Evolutionary conservation across 2,797 vertebrate genomes (phyloP).

Genomic region (Delichon dasypus): DNA sequence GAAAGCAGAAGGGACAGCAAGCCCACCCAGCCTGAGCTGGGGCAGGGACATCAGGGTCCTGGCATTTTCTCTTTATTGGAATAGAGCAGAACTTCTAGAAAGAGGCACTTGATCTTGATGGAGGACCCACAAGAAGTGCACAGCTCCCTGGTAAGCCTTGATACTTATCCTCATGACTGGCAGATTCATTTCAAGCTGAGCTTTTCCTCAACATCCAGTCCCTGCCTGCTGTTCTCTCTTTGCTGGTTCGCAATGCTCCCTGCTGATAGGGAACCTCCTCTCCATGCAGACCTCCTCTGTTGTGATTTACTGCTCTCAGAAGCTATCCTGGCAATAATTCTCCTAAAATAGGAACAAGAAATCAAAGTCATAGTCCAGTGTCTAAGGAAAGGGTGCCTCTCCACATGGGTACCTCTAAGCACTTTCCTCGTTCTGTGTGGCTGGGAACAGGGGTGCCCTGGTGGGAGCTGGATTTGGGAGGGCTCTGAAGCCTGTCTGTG

Average conservation of each 20-base stretch:
- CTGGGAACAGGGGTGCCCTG: neutral
- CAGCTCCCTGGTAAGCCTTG: conserved; percentile 8
- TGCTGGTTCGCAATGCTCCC: neutral
- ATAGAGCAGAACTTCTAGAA: neutral
- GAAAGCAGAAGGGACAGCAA: neutral
- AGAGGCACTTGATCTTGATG: neutral
- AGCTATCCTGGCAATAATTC: neutral
- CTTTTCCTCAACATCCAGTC: neutral
- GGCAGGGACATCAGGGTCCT: neutral
- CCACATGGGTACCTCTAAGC: neutral
- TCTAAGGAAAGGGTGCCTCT: neutral
- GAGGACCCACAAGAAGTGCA: neutral
- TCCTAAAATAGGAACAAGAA: neutral
- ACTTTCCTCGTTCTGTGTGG: neutral
- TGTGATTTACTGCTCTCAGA: neutral
- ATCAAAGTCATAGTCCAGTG: neutral
- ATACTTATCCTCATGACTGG: neutral
- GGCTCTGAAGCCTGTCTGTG: neutral
- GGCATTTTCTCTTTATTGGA: neutral
- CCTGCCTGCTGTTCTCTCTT: neutral
- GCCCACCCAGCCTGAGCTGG: neutral
- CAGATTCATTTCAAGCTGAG: neutral
- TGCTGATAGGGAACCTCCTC: neutral
- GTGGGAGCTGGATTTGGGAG: neutral
- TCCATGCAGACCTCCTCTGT: neutral